phyloP scores from a whole-genome alignment of 2,113 vertebrate species.

The Siphamia tubifer region DNA sequence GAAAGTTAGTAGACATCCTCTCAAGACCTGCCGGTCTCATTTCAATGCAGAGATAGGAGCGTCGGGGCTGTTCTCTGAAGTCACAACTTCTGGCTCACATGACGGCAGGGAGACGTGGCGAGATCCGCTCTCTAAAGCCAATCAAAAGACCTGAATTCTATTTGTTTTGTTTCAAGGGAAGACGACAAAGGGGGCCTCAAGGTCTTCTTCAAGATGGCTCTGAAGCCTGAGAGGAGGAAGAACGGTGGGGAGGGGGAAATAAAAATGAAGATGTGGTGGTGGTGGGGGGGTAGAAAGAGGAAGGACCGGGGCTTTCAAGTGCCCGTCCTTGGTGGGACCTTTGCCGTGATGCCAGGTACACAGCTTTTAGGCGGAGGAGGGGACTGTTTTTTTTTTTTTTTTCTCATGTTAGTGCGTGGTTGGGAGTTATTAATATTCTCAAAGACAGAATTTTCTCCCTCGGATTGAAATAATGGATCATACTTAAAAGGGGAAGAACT shows the following conservation, averaged over 20 bases:
- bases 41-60: constrained; percentile 71
- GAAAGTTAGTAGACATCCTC: constrained; percentile 73
- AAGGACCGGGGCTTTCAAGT: constrained; percentile 82
- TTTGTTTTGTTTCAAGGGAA: constrained; percentile 95
- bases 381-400: too few relatives aligned
- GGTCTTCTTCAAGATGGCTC: constrained; percentile 90
- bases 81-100: constrained; percentile 73
- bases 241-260: neutral
- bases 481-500: constrained; percentile 84
- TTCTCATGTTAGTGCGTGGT: constrained; percentile 68
- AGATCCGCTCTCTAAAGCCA: constrained; percentile 69
- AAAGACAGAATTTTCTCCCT: constrained; percentile 78
- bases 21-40: constrained; percentile 77
- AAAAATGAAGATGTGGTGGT: neutral
- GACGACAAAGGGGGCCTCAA: constrained; percentile 93
- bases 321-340: constrained; percentile 91
- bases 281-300: constrained; percentile 33
- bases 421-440: constrained; percentile 83
- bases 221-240: constrained; percentile 82
- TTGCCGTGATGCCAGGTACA: constrained; percentile 91
- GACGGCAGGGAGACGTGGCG: constrained; percentile 63
- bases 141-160: constrained; percentile 85
- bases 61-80: constrained; percentile 70
- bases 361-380: constrained; percentile 64
- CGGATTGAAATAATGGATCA: constrained; percentile 85